A percentile compares a stretch with the other conserved stretches of the same genome.
phyloP scores from a whole-genome alignment of 2,113 vertebrate genomes.

The Tautogolabrus adspersus region DNA sequence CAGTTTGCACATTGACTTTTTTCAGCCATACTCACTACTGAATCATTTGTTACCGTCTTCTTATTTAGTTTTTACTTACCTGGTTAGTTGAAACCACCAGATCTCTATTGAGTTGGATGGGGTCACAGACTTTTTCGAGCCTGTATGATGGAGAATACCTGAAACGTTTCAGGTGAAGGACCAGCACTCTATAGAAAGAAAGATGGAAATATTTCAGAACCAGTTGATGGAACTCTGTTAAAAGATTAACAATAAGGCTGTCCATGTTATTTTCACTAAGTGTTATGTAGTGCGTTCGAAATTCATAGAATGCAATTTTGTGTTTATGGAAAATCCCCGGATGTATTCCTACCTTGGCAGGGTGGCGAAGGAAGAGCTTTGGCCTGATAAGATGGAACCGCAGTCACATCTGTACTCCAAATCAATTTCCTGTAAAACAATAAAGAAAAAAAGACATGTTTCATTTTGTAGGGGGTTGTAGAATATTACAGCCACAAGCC shows the following conservation, averaged over 20 bases:
- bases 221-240: no score
- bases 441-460: no score
- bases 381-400: neutral
- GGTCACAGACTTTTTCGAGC: neutral
- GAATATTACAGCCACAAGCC: neutral
- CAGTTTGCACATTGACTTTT: neutral
- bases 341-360: conserved; percentile 27
- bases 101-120: neutral
- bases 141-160: neutral
- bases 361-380: neutral
- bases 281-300: no score
- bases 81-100: neutral
- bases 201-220: neutral
- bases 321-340: no score
- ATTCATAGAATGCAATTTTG: no score
- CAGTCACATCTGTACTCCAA: conserved; percentile 23
- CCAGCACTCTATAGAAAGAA: conserved; percentile 19
- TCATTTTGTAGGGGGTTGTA: neutral
- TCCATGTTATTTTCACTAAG: no score
- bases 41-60: neutral
- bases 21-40: no score
- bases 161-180: conserved; percentile 37
- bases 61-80: neutral
- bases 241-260: no score
- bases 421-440: conserved; percentile 10